phyloP scores from a whole-genome alignment of 64 coral and sea anemone genomes.

The Acropora yongei region DNA sequence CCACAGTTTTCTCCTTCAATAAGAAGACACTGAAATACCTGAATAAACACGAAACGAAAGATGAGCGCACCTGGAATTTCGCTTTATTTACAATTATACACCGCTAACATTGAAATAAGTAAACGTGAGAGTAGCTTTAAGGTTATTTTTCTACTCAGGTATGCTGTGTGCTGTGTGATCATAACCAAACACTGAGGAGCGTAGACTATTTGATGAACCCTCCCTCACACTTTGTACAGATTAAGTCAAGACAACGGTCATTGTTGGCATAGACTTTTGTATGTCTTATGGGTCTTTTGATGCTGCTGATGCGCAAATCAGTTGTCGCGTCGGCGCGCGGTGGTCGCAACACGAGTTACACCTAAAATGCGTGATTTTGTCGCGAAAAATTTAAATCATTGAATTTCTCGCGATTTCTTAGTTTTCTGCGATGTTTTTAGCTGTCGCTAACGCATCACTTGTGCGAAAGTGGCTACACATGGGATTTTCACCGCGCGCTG shows the following conservation, averaged over 20 bases:
- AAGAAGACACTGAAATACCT: slow-evolving; percentile 94
- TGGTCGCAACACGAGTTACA: background rate
- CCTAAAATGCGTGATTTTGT: background rate
- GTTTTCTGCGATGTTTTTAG: background rate
- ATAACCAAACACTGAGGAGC: background rate
- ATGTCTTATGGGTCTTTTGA: background rate
- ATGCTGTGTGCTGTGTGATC: background rate
- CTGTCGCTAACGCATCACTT: background rate
- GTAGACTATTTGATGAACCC: background rate
- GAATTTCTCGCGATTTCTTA: background rate
- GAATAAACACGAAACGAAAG: background rate
- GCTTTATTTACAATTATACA: background rate
- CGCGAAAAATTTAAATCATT: background rate
- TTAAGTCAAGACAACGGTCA: background rate
- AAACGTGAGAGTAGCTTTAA: background rate
- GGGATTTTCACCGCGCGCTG: background rate
- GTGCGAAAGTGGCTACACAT: background rate
- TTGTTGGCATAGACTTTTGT: background rate
- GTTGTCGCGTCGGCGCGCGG: background rate
- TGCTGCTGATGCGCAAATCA: background rate
- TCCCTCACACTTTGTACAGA: background rate
- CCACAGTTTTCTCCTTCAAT: slow-evolving; percentile 89
- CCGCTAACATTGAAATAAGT: background rate
- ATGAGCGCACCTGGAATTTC: background rate
- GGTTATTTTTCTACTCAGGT: background rate